Conservation (phyloP, 2,113 vertebrate species). For the Dicaeum eximium region DNA sequence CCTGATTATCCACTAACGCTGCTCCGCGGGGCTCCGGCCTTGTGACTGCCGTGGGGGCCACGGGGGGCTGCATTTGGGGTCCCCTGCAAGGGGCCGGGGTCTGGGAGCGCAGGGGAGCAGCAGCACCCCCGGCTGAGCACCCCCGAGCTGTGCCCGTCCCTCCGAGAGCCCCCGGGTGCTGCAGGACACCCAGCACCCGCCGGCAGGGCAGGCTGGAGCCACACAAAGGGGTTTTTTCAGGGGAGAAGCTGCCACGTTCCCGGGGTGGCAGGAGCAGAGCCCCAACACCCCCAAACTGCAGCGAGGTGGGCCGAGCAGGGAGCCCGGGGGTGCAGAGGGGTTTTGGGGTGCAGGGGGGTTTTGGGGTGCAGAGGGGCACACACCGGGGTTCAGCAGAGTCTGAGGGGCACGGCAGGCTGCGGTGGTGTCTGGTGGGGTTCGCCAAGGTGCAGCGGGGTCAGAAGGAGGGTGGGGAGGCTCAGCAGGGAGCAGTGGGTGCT, state of each 20-base stretch:
- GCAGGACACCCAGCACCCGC: background rate
- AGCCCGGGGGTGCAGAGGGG: background rate
- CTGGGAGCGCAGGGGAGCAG: background rate
- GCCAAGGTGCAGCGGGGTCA: background rate
- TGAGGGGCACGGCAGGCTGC: background rate
- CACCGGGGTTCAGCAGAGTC: fast-evolving
- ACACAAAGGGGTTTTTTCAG: fast-evolving
- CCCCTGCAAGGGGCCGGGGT: background rate
- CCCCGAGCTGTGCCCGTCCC: background rate
- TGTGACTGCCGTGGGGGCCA: background rate
- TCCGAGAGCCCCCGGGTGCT: fast-evolving
- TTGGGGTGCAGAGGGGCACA: background rate
- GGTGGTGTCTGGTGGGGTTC: background rate
- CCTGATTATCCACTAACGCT: constrained; percentile 44
- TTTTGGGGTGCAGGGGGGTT: no score
- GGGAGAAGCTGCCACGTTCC: fast-evolving
- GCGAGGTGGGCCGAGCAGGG: background rate
- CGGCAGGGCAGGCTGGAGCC: fast-evolving
- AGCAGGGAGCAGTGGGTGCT: background rate
- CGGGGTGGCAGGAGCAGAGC: background rate
- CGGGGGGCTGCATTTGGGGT: background rate
- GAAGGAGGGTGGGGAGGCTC: background rate
- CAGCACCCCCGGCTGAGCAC: fast-evolving
- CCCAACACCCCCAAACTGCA: background rate
- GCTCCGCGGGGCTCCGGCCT: background rate